These are phyloP conservation scores for Epizoanthus illoricatus DNA, from an alignment of 92 coral and sea anemone species.

Conservation along the genomic window DNA sequence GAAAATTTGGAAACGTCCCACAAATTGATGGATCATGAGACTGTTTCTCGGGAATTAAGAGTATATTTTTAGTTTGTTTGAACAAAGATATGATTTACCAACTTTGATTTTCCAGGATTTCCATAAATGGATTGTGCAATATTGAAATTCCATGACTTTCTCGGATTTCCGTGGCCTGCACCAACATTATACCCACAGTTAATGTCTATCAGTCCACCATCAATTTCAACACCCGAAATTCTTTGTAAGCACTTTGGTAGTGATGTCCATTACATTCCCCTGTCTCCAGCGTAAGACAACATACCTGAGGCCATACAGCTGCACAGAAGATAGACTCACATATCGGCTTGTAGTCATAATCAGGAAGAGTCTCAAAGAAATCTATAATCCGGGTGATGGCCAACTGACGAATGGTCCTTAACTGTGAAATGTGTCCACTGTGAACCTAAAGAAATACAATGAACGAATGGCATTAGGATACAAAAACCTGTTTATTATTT, in stretches of 20 bases:
- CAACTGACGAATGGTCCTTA: constrained; percentile 87
- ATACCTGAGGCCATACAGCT: constrained; percentile 98
- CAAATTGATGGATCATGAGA: too few relatives aligned
- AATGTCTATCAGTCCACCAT: too few relatives aligned
- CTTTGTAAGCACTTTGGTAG: neutral
- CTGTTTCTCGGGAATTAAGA: too few relatives aligned
- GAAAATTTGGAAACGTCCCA: too few relatives aligned
- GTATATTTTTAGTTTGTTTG: too few relatives aligned
- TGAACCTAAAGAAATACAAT: constrained; percentile 54
- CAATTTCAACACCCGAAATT: neutral
- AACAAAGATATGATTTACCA: too few relatives aligned
- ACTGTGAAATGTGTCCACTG: constrained; percentile 59
- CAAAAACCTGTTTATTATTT: too few relatives aligned
- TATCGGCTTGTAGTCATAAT: constrained; percentile 64
- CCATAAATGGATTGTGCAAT: neutral
- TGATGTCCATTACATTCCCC: neutral
- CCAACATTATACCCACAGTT: too few relatives aligned
- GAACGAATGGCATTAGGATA: neutral
- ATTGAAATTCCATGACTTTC: too few relatives aligned
- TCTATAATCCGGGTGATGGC: constrained; percentile 79
- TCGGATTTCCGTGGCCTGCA: neutral
- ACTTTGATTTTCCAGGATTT: neutral
- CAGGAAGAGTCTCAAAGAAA: constrained; percentile 74
- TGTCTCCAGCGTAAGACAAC: neutral
- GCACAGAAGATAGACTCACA: constrained; percentile 69